Evolutionary conservation across 2,797 vertebrate species (phyloP).

Genomic region (Silurus aristotelis): DNA sequence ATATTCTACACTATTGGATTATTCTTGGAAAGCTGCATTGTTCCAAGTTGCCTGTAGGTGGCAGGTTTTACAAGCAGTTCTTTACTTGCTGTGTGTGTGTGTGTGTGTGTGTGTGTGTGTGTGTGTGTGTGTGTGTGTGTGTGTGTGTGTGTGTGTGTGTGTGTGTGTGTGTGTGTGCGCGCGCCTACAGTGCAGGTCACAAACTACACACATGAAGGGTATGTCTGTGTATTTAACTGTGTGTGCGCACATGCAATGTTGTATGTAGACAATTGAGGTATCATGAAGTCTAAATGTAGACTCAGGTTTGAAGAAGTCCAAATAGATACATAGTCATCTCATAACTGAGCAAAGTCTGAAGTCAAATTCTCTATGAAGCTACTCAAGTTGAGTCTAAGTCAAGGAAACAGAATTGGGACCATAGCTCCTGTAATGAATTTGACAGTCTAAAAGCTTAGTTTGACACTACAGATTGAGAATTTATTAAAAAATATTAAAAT

Average conservation of each 20-base stretch:
- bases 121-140: no score
- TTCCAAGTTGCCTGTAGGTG: conserved; percentile 65
- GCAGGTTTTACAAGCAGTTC: conserved; percentile 68
- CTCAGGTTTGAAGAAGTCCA: not conserved
- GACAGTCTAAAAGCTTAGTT: no score
- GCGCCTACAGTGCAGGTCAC: not conserved
- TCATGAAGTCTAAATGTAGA: not conserved
- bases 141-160: not conserved
- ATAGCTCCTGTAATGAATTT: not conserved
- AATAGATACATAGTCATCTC: not conserved
- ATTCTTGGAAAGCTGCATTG: conserved; percentile 28
- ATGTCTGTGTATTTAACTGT: not conserved
- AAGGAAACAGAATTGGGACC: not conserved
- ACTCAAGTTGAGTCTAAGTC: not conserved
- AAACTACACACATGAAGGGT: not conserved
- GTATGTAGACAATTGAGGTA: not conserved
- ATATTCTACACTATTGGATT: not conserved
- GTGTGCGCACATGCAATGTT: not conserved
- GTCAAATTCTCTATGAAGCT: not conserved
- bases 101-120: no score
- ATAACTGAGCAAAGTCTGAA: not conserved
- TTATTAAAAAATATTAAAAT: not conserved
- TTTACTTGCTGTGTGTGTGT: not conserved
- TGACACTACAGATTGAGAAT: not conserved
- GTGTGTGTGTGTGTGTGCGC: not conserved